Base-by-base conservation (phyloP, 1,140 invertebrate genomes). In the Drosophila leontia region DNA sequence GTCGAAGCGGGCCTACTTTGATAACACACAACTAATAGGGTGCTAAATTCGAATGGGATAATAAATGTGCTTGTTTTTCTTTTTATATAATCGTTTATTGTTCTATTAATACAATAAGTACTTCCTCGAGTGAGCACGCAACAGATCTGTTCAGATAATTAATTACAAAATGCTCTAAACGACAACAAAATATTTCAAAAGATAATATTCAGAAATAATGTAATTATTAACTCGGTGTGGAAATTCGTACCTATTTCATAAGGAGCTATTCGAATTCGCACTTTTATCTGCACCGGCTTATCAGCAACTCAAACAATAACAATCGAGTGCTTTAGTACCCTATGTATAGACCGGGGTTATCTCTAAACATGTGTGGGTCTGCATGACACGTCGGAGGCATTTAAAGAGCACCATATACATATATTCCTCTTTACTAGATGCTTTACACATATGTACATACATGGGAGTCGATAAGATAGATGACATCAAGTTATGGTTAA, bases 241-340 rank as follows among this genome's bases (percentile, higher is more conserved):
- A 39, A 34, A 51, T 35, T 67, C 7, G n/a, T 68, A 55, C 19
- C 19, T 32, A 23, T 37, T 67, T 70, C 39, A 26, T 23, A 11
- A 45, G 29, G 19, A 64, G 34, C 45, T 12, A 23, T 67, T 53
- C 39, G 63, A n/a, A 53, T 67, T 53, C 37, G 48, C 48, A 29
- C 11, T 67, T 42, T 69, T 35, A 67, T 68, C 67, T 44, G 37
- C 23, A 42, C 3, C 23, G 13, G 32, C 32, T 44, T 72, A 71
- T 72, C 69, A 51, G 37, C 15, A 72, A 60, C 53, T 59, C 67
- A 72, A 72, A 82, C 67, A 68, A 82, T 74, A 88, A 87, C 80
- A 83, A 64, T 78, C 17, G 65, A 83, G 83, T 87, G 56, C 83
- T 70, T 63, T 63, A 83, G 84, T 57, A 88, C 84, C 65, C 37